These are phyloP conservation scores for Tiliacea citrago DNA, from an alignment of 2,888 invertebrate genomes.

Conservation along the genomic window DNA sequence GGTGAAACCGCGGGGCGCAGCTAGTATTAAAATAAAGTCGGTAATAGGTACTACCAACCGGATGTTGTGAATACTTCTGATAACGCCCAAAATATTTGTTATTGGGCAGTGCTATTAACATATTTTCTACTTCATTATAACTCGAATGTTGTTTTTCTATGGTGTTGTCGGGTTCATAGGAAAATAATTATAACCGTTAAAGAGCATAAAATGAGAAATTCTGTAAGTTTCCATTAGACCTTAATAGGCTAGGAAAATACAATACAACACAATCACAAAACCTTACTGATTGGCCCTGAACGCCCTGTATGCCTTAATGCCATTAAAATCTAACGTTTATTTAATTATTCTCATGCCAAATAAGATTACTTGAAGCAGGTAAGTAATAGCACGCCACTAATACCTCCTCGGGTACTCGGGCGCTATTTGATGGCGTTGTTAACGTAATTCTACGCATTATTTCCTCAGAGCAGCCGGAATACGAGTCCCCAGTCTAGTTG, in stretches of 20 bases:
- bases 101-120: slow-evolving; percentile 38
- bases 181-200: neutral
- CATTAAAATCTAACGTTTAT: neutral
- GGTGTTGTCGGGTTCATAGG: slow-evolving; percentile 22
- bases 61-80: slow-evolving; percentile 52
- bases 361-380: neutral
- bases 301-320: neutral
- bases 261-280: neutral
- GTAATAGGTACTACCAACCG: slow-evolving; percentile 36
- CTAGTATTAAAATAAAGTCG: slow-evolving; percentile 34
- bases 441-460: slow-evolving; percentile 32
- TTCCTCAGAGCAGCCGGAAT: slow-evolving; percentile 38
- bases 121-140: slow-evolving; percentile 39
- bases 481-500: slow-evolving; percentile 28
- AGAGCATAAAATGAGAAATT: neutral
- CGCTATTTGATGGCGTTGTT: slow-evolving; percentile 4
- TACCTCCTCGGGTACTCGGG: neutral
- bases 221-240: neutral
- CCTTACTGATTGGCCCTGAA: neutral
- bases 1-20: too few relatives aligned
- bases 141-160: slow-evolving; percentile 22
- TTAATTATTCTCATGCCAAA: neutral
- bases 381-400: neutral
- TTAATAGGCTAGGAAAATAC: neutral
- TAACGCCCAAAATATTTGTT: slow-evolving; percentile 46